Evolutionary conservation across 1,140 invertebrate genomes (phyloP).

Genomic region (Platyscapa corneri): DNA sequence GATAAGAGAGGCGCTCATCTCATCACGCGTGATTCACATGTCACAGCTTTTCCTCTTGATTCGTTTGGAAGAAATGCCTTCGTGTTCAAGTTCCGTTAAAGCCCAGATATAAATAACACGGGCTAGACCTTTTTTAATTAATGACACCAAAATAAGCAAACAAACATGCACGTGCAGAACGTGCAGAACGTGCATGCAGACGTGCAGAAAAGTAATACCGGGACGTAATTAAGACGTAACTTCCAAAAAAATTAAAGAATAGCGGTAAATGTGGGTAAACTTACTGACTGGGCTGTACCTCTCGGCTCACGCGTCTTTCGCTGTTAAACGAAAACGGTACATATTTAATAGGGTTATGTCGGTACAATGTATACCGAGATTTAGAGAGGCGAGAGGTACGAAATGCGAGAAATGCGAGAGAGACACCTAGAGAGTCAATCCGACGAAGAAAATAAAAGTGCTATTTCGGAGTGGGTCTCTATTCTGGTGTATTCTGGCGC

Average conservation of each 20-base stretch:
- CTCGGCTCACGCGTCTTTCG: not conserved
- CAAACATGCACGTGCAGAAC: too few species aligned
- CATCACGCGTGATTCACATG: not conserved
- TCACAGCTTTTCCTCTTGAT: not conserved
- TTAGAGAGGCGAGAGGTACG: not conserved
- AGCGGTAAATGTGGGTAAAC: too few species aligned
- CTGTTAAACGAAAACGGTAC: conserved; percentile 9
- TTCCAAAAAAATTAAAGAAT: too few species aligned
- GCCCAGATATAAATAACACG: not conserved
- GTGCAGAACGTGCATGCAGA: too few species aligned
- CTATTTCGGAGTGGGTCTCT: not conserved
- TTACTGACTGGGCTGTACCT: too few species aligned
- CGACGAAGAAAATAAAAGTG: not conserved
- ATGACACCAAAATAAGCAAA: too few species aligned
- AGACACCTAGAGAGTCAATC: not conserved
- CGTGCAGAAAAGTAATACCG: not conserved
- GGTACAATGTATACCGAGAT: not conserved
- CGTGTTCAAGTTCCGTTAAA: not conserved
- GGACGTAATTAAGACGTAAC: not conserved
- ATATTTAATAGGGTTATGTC: conserved; percentile 21
- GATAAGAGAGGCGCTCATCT: not conserved
- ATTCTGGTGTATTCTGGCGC: not conserved
- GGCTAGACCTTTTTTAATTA: not conserved
- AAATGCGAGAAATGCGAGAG: not conserved
- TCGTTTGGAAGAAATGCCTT: not conserved